These are phyloP conservation scores for Hirtodrosophila cameraria DNA, from an alignment of 2,888 invertebrate species.

Conservation along the genomic window DNA sequence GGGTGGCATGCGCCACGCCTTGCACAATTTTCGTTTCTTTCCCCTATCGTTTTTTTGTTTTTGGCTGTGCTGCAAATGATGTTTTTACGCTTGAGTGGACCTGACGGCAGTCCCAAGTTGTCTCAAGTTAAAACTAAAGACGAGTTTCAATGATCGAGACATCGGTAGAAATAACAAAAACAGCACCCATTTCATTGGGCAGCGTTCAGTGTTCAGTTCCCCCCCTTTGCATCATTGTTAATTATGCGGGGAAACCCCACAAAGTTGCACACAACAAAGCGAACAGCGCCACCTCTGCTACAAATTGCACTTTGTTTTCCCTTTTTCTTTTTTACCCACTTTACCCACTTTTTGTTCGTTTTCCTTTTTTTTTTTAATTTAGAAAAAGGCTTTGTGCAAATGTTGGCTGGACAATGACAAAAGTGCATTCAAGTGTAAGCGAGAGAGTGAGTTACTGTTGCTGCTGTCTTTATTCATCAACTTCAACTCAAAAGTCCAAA, in stretches of 20 bases:
- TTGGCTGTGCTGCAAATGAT: constrained; percentile 45
- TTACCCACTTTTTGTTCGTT: not conserved
- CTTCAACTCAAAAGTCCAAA: not conserved
- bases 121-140: constrained; percentile 11
- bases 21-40: too few relatives aligned
- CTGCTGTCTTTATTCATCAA: not conserved
- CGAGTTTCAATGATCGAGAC: constrained; percentile 32
- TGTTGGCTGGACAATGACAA: constrained; percentile 56
- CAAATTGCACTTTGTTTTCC: constrained; percentile 48
- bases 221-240: constrained; percentile 43
- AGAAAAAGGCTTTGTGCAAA: constrained; percentile 43
- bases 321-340: constrained; percentile 18
- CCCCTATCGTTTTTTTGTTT: not conserved
- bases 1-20: constrained; percentile 25
- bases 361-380: constrained; percentile 41
- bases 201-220: not conserved
- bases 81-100: constrained; percentile 43
- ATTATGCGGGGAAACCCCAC: constrained; percentile 64
- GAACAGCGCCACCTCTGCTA: constrained; percentile 20
- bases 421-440: constrained; percentile 81
- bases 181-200: not conserved
- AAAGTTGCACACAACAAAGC: constrained; percentile 28
- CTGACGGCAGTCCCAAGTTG: constrained; percentile 10
- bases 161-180: not conserved
- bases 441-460: constrained; percentile 22